Evolutionary conservation across 2,797 vertebrate genomes (phyloP), one percentile per base, ranked within the genome.

Genomic region (Dicrostonyx torquatus): DNA sequence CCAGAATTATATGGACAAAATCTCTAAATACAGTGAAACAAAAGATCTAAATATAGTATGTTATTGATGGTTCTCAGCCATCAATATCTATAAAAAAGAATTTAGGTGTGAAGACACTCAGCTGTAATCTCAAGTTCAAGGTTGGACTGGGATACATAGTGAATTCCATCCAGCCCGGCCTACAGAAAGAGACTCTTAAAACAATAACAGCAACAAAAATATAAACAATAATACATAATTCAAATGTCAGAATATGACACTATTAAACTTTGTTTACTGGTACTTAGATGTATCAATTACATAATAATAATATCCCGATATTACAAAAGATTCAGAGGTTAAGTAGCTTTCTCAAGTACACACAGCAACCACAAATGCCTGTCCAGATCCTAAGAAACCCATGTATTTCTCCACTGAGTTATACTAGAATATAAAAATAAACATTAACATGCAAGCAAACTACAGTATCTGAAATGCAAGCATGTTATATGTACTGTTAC

Each of bases 1-100:
- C 31, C 37, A 40, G 93, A 91, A 80, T 83, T 62, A 93, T 43
- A 31, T 26, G 73, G 85, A 95, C 17, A 93, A 93, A 92, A 90
- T 70, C 34, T 89, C 50, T 34, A 93, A 86, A 88, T 11, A 58
- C 13, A 94, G 37, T 37, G 94, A 84, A 86, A 87, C 43, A 58
- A 58, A 58, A 58, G 55, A 58, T 22, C 55, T 58, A 58, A 22
- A 58, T 58, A 58, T 22, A 58, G 55, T 58, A 58, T 58, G 7
- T 58, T 58, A 58, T 58, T 58, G 55, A 22, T 58, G 12, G 37
- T 45, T 87, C 26, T 79, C 37, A 87, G 24, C 78, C 22, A 96
- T 89, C n/a, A 93, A 73, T 53, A 90, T 79, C 50, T 95, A 26
- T 88, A 88, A 73, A 58, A 83, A 55, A 76, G 48, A 70, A 89